Evolutionary conservation across 2,888 invertebrate species (phyloP), one percentile per base, ranked within the genome.

Genomic region (Orchesellides sinensis): DNA sequence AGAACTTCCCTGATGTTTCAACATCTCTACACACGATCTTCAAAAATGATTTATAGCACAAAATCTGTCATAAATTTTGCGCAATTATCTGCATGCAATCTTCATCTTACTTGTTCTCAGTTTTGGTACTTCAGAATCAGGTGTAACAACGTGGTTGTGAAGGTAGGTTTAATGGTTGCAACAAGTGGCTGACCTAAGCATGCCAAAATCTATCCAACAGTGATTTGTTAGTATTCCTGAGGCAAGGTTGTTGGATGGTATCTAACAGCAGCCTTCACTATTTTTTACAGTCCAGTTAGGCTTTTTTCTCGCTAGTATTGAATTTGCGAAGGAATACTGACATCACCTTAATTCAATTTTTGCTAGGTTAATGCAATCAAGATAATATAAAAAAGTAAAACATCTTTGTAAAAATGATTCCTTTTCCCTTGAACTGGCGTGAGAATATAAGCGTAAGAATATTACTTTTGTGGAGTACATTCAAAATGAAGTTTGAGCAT

Each of bases 41-140:
- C 40, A 45, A 54, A 54, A 27, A 70, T 70, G 56, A 70, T 70
- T 70, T 56, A 70, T 70, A 56, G 19, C 70, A 25, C 17, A 70
- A 56, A 56, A 56, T 70, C 70, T 70, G 70, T 70, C 70, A 70
- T 70, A 70, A 70, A 70, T 70, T 70, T 56, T 70, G 45, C 40
- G 40, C 70, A 70, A 70, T 70, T 70, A 70, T 70, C 56, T 45
- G 45, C 70, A 70, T 70, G 70, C 70, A 70, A 70, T 40, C 69
- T 25, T 25, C 27, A n/a, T 4, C 14, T 25, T 40, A 17, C 12
- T 8, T 23, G 32, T 27, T 40, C 12, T 29, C 32, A 12, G n/a
- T 69, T 54, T 69, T 35, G 69, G 69, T 54, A 54, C 54, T 25
- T 27, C 32, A 23, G 12, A 69, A 29, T 32, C 21, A 52, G 49